Evolutionary conservation across 2,888 invertebrate species (phyloP).

Genomic region (Harpalus rufipes): DNA sequence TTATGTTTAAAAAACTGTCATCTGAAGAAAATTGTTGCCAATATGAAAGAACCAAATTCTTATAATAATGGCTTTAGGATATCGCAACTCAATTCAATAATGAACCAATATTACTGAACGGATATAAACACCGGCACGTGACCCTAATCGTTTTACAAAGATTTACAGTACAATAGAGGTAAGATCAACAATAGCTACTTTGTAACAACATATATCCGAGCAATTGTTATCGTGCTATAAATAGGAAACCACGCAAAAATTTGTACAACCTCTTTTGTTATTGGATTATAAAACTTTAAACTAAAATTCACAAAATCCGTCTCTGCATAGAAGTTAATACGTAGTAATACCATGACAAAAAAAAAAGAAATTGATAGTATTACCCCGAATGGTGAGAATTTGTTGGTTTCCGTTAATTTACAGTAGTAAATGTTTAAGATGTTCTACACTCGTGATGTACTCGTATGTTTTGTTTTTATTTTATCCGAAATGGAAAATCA

Average conservation of each 20-base stretch:
- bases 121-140: not conserved
- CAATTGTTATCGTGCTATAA: not conserved
- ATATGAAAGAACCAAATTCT: not conserved
- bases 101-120: not conserved
- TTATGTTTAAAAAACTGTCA: too few species aligned
- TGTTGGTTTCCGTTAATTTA: not conserved
- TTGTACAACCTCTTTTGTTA: not conserved
- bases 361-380: not conserved
- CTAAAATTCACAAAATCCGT: not conserved
- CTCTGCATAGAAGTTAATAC: not conserved
- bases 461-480: not conserved
- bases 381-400: not conserved
- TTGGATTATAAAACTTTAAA: not conserved
- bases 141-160: not conserved
- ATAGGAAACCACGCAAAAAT: not conserved
- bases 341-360: not conserved
- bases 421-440: not conserved
- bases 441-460: not conserved
- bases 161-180: not conserved
- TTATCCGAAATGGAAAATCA: not conserved
- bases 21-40: too few species aligned
- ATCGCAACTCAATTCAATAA: not conserved
- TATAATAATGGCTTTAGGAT: not conserved
- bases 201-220: not conserved
- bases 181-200: not conserved